Base-by-base conservation (phyloP, 2,797 vertebrate species). In the Bryconaethiops microstoma region DNA sequence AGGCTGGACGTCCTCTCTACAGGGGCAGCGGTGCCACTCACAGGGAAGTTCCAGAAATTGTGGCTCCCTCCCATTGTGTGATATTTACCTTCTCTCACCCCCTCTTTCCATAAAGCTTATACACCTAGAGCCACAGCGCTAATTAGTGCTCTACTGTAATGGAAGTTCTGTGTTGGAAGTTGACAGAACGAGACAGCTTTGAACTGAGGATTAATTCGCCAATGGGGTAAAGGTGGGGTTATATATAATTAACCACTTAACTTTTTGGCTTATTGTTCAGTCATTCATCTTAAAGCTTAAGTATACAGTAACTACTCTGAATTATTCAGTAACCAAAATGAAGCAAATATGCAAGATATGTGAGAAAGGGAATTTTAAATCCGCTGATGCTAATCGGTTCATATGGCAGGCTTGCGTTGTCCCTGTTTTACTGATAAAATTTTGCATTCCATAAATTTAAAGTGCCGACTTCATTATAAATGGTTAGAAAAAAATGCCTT, bases 101-200 rank as follows among this genome's bases (percentile, higher is more conserved):
- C 50, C 59, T 50, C 45, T 64, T 78, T 76, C 79, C 67, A 52
- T 54, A 25, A 65, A 23, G 71, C 73, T 76, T 55, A 70, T 77
- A 76, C 78, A 64, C 52, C 59, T 74, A 75, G 79, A 75, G 80
- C 81, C 71, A 76, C 42, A 70, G 67, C 40, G 16, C 78, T 81
- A 85, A 88, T 88, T 88, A 88, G 79, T 73, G 79, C 82, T 71
- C 63, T 54, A n/a, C 60, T 12, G 17, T 84, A 81, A 83, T 72
- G 71, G n/a, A n/a, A 80, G 68, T 57, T 35, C 68, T 77, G 79
- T 54, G 64, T 77, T 63, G 72, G 68, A 72, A 83, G 83, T 81
- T 67, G 76, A 80, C 70, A 83, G 67, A 59, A 78, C 55, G 29
- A 74, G 69, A 75, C 48, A 59, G 72, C 81, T 82, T 78, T 74